Conservation (phyloP, 2,797 vertebrate genomes). For the Fratercula arctica region DNA sequence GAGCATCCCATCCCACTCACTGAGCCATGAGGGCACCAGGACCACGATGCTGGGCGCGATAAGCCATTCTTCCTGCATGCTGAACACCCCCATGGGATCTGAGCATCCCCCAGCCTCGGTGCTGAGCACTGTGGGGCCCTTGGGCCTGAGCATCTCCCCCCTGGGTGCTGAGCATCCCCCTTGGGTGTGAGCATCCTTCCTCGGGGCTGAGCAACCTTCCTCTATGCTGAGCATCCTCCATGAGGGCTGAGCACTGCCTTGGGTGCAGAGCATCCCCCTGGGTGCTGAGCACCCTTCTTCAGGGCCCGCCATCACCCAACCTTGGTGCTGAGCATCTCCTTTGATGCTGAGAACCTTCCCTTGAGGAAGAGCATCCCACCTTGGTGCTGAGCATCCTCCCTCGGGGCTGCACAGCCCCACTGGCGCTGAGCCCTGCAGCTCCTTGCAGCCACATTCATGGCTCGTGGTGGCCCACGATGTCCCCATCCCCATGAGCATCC, state of each 20-base stretch:
- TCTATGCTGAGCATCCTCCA: not conserved
- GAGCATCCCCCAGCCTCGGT: too few relatives aligned
- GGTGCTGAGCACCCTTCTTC: not conserved
- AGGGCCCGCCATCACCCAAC: not conserved
- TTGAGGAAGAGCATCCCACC: not conserved
- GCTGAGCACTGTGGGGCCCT: not conserved
- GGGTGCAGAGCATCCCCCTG: not conserved
- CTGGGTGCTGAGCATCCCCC: too few relatives aligned
- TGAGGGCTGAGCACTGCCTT: not conserved
- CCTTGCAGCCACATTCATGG: rapidly evolving
- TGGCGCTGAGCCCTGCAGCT: not conserved
- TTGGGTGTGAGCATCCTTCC: not conserved
- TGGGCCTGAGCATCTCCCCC: not conserved
- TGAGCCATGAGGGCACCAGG: not conserved
- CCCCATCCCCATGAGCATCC: not conserved
- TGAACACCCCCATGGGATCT: not conserved
- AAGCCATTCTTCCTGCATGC: not conserved
- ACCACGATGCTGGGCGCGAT: not conserved
- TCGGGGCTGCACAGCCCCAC: not conserved
- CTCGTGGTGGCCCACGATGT: rapidly evolving
- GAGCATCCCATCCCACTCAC: not conserved
- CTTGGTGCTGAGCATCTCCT: not conserved
- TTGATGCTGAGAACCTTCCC: not conserved
- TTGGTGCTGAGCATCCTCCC: not conserved
- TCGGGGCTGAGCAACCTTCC: too few relatives aligned